A percentile compares a stretch with the other conserved stretches of the same genome.
Conservation (phyloP, 2,797 vertebrate genomes). For the Gila robusta region DNA sequence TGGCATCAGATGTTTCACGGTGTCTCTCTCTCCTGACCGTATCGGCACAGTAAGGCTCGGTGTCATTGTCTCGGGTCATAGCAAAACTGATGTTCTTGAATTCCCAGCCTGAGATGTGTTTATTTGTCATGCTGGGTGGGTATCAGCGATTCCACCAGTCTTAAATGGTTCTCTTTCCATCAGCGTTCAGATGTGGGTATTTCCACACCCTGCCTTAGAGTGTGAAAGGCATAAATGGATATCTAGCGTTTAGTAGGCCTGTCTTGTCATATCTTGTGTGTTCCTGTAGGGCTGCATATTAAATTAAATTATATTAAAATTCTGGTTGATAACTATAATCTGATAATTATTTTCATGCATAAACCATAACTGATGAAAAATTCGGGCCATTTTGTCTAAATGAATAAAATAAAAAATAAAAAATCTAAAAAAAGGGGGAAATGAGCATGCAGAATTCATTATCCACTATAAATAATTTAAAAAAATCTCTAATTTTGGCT, state of each 20-base stretch:
- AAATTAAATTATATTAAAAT: background rate
- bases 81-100: conserved; percentile 1
- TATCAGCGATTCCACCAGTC: background rate
- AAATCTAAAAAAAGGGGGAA: background rate
- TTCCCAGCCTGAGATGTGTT: background rate
- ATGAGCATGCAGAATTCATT: background rate
- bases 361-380: background rate
- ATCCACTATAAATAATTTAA: background rate
- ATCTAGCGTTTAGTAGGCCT: background rate
- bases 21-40: background rate
- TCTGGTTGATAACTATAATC: background rate
- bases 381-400: background rate
- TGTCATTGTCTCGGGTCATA: background rate
- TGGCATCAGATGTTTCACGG: conserved; percentile 3
- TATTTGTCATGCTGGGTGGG: conserved; percentile 24
- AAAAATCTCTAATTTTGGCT: no score
- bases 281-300: background rate
- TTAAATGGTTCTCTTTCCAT: conserved; percentile 10
- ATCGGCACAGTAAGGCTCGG: background rate
- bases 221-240: background rate
- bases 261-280: background rate
- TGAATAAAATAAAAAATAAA: no score
- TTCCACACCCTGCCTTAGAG: background rate
- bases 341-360: background rate
- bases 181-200: background rate